Evolutionary conservation across 2,888 invertebrate species (phyloP).

Genomic region (Coleophora deauratella): DNA sequence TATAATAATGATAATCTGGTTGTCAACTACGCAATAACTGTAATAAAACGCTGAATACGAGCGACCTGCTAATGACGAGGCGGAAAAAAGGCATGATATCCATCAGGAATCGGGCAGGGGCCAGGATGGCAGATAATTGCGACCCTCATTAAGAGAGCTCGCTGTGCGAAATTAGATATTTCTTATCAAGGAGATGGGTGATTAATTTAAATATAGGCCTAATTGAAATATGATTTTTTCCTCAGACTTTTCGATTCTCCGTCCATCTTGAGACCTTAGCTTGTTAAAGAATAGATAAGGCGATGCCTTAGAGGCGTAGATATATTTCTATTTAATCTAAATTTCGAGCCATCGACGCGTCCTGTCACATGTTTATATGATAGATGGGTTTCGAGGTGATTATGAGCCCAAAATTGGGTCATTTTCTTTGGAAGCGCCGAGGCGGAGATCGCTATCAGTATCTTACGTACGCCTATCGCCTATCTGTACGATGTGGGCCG

Average conservation of each 20-base stretch:
- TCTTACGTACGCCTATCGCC: conserved; percentile 17
- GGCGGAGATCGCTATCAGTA: conserved; percentile 29
- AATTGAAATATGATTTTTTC: no score
- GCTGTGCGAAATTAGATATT: conserved; percentile 43
- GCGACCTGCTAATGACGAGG: conserved; percentile 3
- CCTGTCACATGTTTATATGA: conserved; percentile 21
- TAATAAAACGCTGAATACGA: no score
- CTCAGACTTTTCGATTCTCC: no score
- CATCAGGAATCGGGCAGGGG: conserved; percentile 30
- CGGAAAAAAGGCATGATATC: conserved; percentile 27
- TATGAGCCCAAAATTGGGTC: conserved; percentile 26
- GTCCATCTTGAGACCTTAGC: no score
- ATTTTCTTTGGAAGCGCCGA: conserved; percentile 32
- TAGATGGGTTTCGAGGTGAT: conserved; percentile 28
- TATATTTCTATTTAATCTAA: background rate
- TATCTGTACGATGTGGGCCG: conserved; percentile 34
- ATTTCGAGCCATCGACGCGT: conserved; percentile 5
- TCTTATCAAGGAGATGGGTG: conserved; percentile 33
- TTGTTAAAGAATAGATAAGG: no score
- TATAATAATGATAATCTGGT: no score
- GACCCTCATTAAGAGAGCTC: conserved; percentile 43
- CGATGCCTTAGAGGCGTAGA: no score
- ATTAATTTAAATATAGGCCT: no score
- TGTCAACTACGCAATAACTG: no score
- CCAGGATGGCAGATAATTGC: conserved; percentile 40